Evolutionary conservation across 2,888 invertebrate genomes (phyloP), one percentile per base, ranked within the genome.

Genomic region (Enchytraeus crypticus): DNA sequence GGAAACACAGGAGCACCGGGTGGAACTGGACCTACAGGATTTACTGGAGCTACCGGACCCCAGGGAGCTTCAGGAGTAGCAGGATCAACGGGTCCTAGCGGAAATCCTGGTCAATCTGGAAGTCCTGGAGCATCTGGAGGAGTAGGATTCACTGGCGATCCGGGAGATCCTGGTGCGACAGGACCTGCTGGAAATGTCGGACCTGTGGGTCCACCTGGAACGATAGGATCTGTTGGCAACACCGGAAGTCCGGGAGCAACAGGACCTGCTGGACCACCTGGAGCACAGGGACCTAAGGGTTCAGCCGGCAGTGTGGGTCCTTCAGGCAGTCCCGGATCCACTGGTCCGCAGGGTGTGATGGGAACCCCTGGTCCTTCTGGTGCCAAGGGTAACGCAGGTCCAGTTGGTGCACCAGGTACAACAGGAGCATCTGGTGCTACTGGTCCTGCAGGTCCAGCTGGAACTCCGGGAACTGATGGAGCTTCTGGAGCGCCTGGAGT

Each of bases 201-300:
- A 5, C 27, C 29, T 32, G 53, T 38, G 43, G 60, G 60, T 8
- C 60, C 38, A 26, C 45, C 26, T 26, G 76, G 76, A 57, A 68
- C 71, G 47, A 66, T 65, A 30, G 76, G 76, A 60, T 69, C 70
- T 26, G 61, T 66, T 1, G 75, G 75, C 57, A 64, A 70, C 18
- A 61, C 66, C n/a, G 75, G 75, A 64, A 71, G 69, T 46, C 57
- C 66, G 21, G 76, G 76, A 57, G 70, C 72, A n/a, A 60, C 53
- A 32, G 74, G 74, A 55, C 70, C 71, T 23, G 58, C 53, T 29
- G 74, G 74, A 8, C 30, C 61, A 38, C 43, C 46, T 21, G 65
- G 65, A 30, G 23, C 21, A 23, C 49, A 21, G 14, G 64, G 63
- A 11, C 47, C 57, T 34, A 47, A 43, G 34, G 62, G 62, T 26